phyloP scores from a whole-genome alignment of 2,888 invertebrate genomes.

The Hyalella azteca region DNA sequence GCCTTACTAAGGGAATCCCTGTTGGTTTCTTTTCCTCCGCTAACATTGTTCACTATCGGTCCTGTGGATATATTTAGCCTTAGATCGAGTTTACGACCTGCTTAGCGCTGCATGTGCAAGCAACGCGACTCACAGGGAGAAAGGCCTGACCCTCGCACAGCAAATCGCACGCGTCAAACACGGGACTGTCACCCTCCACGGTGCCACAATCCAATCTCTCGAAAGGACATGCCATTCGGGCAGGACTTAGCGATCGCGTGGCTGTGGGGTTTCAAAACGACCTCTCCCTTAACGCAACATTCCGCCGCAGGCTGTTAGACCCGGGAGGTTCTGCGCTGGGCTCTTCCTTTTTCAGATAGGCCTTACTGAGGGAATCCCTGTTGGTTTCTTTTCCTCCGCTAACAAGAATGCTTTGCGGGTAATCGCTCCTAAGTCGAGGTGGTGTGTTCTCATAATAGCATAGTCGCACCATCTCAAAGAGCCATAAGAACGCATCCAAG shows the following conservation, averaged over 20 bases:
- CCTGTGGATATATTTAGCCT: slow-evolving; percentile 29
- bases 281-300: background rate
- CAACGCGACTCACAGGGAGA: slow-evolving; percentile 31
- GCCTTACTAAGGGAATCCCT: too few relatives aligned
- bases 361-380: too few relatives aligned
- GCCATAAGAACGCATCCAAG: too few relatives aligned
- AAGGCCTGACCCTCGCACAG: background rate
- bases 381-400: too few relatives aligned
- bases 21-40: too few relatives aligned
- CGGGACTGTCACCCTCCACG: slow-evolving; percentile 11
- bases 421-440: too few relatives aligned
- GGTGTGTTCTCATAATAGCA: too few relatives aligned
- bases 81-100: slow-evolving; percentile 36
- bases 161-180: background rate
- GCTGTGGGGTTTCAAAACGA: slow-evolving; percentile 5
- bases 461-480: too few relatives aligned
- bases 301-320: background rate
- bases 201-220: slow-evolving; percentile 17
- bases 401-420: too few relatives aligned
- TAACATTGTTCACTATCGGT: background rate
- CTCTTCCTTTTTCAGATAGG: too few relatives aligned
- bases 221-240: background rate
- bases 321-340: too few relatives aligned
- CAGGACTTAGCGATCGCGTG: too few relatives aligned
- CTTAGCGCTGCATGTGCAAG: slow-evolving; percentile 34